phyloP scores from a whole-genome alignment of 1,140 invertebrate genomes.

The Ooceraea biroi region DNA sequence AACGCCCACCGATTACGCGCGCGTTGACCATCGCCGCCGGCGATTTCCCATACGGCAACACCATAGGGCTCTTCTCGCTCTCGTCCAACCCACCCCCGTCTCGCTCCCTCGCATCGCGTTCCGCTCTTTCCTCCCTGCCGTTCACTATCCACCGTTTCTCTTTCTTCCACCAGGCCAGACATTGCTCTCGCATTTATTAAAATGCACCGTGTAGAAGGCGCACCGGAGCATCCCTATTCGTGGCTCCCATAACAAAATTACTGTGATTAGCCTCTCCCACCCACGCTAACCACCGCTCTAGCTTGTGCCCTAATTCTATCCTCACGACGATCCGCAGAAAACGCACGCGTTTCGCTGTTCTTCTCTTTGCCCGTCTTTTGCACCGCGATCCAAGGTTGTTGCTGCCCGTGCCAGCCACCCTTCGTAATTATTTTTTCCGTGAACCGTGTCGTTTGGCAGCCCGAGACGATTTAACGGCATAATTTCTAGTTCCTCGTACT shows the following conservation, averaged over 20 bases:
- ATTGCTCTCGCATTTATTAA: constrained; percentile 75
- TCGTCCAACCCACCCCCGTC: not conserved
- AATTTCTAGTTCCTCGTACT: constrained; percentile 50
- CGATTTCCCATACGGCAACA: constrained; percentile 82
- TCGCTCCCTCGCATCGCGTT: constrained; percentile 6
- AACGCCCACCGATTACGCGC: constrained; percentile 81
- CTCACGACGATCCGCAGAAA: constrained; percentile 45
- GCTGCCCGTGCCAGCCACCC: not conserved
- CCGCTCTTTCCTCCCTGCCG: constrained; percentile 25
- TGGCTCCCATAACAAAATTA: constrained; percentile 79
- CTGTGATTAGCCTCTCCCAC: constrained; percentile 80
- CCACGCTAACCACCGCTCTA: constrained; percentile 80
- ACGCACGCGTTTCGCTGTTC: not conserved
- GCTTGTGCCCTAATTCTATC: constrained; percentile 75
- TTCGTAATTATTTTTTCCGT: constrained; percentile 45
- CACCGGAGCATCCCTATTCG: constrained; percentile 64
- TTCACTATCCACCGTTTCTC: constrained; percentile 22
- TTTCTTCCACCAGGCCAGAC: constrained; percentile 30
- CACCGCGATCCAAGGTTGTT: constrained; percentile 63
- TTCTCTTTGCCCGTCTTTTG: constrained; percentile 42
- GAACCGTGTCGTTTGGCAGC: constrained; percentile 31
- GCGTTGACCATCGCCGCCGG: constrained; percentile 76
- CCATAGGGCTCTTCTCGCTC: constrained; percentile 67
- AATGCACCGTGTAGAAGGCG: constrained; percentile 69
- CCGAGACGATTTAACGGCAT: constrained; percentile 45